phyloP scores from a whole-genome alignment of 2,797 vertebrate genomes.

The Coilia nasus region DNA sequence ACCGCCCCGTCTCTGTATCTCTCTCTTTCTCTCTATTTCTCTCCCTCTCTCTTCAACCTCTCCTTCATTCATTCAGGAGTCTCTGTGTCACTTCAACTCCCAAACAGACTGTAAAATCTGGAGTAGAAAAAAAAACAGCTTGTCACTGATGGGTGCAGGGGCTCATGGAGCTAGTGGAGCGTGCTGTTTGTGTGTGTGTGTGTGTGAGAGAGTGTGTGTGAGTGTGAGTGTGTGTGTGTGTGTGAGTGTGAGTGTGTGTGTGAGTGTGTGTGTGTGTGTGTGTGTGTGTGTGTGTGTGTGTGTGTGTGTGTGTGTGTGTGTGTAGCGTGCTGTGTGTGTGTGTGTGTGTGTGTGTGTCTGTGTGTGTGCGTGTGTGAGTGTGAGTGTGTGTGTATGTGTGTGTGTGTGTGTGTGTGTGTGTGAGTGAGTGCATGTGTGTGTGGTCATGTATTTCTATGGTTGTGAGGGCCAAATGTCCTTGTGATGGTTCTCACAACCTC shows the following conservation, averaged over 20 bases:
- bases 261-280: too few relatives aligned
- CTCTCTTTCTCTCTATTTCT: constrained; percentile 25
- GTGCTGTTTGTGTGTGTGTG: not conserved
- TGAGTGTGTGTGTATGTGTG: constrained; percentile 9
- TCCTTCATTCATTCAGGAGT: constrained; percentile 19
- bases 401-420: constrained; percentile 30
- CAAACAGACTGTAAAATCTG: constrained; percentile 29
- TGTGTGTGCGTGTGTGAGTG: constrained; percentile 1
- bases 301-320: too few relatives aligned
- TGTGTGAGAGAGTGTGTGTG: too few relatives aligned
- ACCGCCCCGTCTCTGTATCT: not conserved
- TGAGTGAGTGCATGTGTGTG: too few relatives aligned
- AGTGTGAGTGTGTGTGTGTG: too few relatives aligned
- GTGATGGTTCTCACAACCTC: too few relatives aligned
- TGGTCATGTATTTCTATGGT: too few relatives aligned
- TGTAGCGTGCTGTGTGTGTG: not conserved
- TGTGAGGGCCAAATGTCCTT: too few relatives aligned
- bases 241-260: too few relatives aligned
- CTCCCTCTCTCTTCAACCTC: constrained; percentile 27
- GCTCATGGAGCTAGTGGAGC: constrained; percentile 26
- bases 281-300: too few relatives aligned
- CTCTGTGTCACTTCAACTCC: constrained; percentile 22
- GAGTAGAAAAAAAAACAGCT: constrained; percentile 20
- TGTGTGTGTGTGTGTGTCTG: not conserved
- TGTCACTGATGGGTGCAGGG: constrained; percentile 23